Evolutionary conservation across 1,140 invertebrate genomes (phyloP), one percentile per base, ranked within the genome.

Genomic region (Drosophila kikkawai): DNA sequence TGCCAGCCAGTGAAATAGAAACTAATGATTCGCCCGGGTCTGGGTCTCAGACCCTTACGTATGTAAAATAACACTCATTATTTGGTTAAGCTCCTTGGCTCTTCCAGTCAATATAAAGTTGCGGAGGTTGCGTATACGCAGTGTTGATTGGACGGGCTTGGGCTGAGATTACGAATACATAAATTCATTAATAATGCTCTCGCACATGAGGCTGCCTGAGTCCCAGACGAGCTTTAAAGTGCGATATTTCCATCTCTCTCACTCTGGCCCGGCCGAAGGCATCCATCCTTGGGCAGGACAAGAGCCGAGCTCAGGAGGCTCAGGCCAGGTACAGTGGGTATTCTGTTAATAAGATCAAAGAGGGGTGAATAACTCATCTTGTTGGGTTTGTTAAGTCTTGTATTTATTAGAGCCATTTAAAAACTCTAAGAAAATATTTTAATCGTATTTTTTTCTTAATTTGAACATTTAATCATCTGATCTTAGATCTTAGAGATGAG

Each of bases 181-280:
- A 87, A 87, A 86, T 83, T 69, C 80, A 86, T 86, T 83, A 83
- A 88, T 82, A 76, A 83, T 80, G 70, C 84, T 48, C 55, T 82
- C 67, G 59, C 79, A 68, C 82, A 85, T 85, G 73, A 77, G 48
- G 63, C 34, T 42, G 53, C n/a, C 22, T 13, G 39, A 34, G 47
- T 77, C 75, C 74, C 75, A 53, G 83, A 67, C 55, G 82, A 66
- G 82, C 82, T 73, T 65, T 85, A 71, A 84, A 84, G 59, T 77
- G 63, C 55, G 48, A 42, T 65, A 42, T 57, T 50, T 65, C 19
- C 45, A 57, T 68, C 51, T 15, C 44, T 44, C 67, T 60, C 37
- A 59, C 51, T 73, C 29, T 13, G 48, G 67, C 19, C 66, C 32
- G 53, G 19, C 45, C 13, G 44, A 13, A 48, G 51, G 41, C 69